Evolutionary conservation across 1,140 invertebrate species (phyloP).

Genomic region (Wasmannia auropunctata): DNA sequence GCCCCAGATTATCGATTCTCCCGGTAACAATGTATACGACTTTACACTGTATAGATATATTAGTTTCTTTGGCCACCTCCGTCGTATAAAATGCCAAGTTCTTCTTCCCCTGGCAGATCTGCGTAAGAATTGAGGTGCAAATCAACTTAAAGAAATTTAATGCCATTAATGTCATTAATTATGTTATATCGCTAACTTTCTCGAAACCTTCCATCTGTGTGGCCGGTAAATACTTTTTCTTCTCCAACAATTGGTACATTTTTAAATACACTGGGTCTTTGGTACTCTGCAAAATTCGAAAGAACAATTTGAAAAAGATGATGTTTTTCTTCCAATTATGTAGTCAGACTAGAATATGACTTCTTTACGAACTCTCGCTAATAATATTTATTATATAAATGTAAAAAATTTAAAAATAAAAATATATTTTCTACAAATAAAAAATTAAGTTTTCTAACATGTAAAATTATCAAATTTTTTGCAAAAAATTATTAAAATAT

Average conservation of each 20-base stretch:
- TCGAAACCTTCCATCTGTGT: slow-evolving; percentile 34
- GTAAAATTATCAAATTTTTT: not conserved
- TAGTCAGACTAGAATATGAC: not conserved
- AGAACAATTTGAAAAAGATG: not conserved
- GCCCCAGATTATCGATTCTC: slow-evolving; percentile 51
- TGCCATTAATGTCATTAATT: not conserved
- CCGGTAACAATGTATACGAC: slow-evolving; percentile 14
- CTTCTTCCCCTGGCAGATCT: slow-evolving; percentile 63
- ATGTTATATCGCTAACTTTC: slow-evolving; percentile 53
- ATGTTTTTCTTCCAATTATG: not conserved
- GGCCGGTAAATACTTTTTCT: slow-evolving; percentile 15
- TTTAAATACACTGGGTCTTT: slow-evolving; percentile 10
- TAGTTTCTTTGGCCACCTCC: slow-evolving; percentile 7
- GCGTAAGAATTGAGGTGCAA: not conserved
- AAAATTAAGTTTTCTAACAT: not conserved
- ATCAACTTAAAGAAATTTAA: not conserved
- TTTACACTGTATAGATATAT: slow-evolving; percentile 7
- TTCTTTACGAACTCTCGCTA: not conserved
- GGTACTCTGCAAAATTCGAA: slow-evolving; percentile 23
- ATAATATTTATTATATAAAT: not conserved
- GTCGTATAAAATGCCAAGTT: slow-evolving; percentile 58
- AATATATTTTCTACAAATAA: not conserved
- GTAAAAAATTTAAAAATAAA: not conserved
- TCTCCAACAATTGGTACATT: slow-evolving; percentile 37
- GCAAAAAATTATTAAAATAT: not conserved